Percentiles rank a stretch among this genome's conserved stretches.
Evolutionary conservation across 2,113 vertebrate genomes (phyloP).

Genomic region (Petrocephalus microphthalmus): DNA sequence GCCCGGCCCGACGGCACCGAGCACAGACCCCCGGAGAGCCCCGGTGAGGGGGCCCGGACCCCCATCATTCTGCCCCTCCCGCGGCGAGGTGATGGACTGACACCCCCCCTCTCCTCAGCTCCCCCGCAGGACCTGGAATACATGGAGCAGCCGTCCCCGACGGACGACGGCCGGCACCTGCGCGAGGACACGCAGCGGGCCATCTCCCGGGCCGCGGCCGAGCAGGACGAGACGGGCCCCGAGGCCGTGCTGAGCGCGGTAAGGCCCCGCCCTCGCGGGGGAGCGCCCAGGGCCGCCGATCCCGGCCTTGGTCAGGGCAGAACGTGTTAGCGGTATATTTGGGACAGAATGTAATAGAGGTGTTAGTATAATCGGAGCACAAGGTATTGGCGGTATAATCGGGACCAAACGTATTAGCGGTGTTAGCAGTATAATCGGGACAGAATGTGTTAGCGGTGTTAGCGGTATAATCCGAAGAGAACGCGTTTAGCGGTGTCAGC

Average conservation of each 20-base stretch:
- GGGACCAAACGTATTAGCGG: neutral
- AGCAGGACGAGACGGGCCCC: constrained; percentile 77
- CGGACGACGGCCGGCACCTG: constrained; percentile 78
- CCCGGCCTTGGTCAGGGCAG: neutral
- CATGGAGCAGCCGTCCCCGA: constrained; percentile 89
- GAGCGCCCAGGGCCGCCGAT: neutral
- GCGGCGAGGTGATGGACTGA: neutral
- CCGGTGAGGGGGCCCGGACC: constrained; percentile 43
- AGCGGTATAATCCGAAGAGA: neutral
- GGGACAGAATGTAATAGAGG: neutral
- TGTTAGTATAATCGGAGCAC: no score
- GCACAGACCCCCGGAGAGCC: constrained; percentile 52
- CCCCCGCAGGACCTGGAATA: constrained; percentile 83
- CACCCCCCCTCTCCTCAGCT: constrained; percentile 47
- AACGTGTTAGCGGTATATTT: neutral
- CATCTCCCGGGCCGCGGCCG: constrained; percentile 79
- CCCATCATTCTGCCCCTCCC: neutral
- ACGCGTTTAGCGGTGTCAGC: neutral
- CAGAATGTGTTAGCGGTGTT: neutral
- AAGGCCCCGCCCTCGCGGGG: constrained; percentile 38
- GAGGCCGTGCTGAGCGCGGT: constrained; percentile 84
- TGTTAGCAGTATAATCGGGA: neutral
- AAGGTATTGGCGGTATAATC: neutral
- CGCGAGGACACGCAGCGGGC: constrained; percentile 86
- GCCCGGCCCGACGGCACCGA: constrained; percentile 54